Evolutionary conservation across 1,140 invertebrate species (phyloP), one percentile per base, ranked within the genome.

Genomic region (Bombus difficillimus): DNA sequence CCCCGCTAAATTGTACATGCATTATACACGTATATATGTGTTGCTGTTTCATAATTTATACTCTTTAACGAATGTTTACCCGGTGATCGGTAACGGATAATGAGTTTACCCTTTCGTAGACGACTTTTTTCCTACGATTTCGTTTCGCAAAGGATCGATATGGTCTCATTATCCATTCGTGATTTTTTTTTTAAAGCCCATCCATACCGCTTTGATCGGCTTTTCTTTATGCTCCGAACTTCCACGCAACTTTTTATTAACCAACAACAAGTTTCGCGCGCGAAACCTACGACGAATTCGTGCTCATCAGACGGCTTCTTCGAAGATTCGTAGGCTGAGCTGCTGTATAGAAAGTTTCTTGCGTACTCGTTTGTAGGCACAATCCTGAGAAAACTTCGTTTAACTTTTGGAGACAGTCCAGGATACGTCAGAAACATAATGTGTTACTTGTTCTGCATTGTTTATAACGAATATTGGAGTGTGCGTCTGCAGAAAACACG

Each of bases 51-150:
- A 87, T 88, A 85, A 87, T 90, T 90, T 83, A 68, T 64, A 73
- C 39, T 78, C 62, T 88, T 84, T 84, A 81, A 83, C 74, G 83
- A 88, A 88, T 77, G 81, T 90, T 90, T 90, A 81, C 66, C 81
- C 41, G 41, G n/a, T 22, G 34, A 10, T 41, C 75, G 85, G 66
- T 72, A 32, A 37, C 47, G 53, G 64, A 78, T 89, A 89, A 89
- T 75, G 78, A 90, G 82, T 90, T 83, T 85, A 87, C 59, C 66
- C 71, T 89, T 43, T 41, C 47, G 57, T 37, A 18, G 18, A 10
- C 28, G 25, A n/a, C 4, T 34, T 57, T 37, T 64, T 74, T 43
- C 13, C 18, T 37, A 5, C 25, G 22, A 53, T 39, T 72, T 43
- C 37, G 28, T 59, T 72, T 71, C 39, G 0, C 4, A 12, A 74